Percentiles rank a stretch among this genome's conserved stretches.
Conservation (phyloP, 1,140 invertebrate genomes). For the Caenorhabditis latens region DNA sequence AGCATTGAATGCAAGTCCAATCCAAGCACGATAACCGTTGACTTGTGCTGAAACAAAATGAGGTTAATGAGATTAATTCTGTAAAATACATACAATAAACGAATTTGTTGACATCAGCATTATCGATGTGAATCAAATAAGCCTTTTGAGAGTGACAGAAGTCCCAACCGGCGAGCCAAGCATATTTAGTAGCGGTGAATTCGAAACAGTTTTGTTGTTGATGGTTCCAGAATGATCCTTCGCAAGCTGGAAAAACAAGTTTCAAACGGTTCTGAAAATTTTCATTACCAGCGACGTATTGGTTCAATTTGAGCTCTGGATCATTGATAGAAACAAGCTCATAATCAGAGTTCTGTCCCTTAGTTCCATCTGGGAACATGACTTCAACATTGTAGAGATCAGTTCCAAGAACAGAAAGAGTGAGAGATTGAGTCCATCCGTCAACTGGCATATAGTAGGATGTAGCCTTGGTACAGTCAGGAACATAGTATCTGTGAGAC, state of each 20-base stretch:
- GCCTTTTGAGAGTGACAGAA: constrained; percentile 52
- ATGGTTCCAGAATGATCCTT: constrained; percentile 34
- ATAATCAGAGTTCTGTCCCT: constrained; percentile 21
- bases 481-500: constrained; percentile 29
- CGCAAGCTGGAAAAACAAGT: constrained; percentile 56
- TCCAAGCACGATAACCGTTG: background rate
- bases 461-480: constrained; percentile 45
- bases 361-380: constrained; percentile 58
- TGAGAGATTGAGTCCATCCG: constrained; percentile 66
- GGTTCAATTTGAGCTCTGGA: constrained; percentile 34
- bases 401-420: constrained; percentile 55
- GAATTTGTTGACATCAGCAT: constrained; percentile 20
- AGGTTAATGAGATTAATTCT: background rate
- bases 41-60: background rate
- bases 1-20: constrained; percentile 59
- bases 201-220: constrained; percentile 44
- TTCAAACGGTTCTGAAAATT: too few species aligned
- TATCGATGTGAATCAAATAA: constrained; percentile 39
- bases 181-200: background rate
- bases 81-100: background rate
- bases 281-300: constrained; percentile 56
- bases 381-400: constrained; percentile 53
- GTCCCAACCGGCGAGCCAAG: background rate
- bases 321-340: constrained; percentile 56
- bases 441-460: constrained; percentile 66